Base-by-base conservation (phyloP, 92 coral and sea anemone genomes). In the Porites evermanni region DNA sequence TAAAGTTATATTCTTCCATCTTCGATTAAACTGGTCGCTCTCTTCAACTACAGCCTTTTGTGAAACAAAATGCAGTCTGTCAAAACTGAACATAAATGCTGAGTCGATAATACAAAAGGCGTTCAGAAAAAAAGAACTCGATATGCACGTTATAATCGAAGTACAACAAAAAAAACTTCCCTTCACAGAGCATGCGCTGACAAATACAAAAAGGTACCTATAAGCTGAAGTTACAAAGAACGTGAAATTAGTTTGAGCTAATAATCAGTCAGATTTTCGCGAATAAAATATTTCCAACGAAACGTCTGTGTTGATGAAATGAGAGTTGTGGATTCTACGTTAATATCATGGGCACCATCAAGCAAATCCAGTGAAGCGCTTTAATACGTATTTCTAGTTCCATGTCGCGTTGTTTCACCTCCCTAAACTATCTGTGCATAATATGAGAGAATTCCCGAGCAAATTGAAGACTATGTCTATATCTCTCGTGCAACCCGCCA, bases 31-130 rank as follows among this genome's bases (percentile, higher is more conserved):
- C 80, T 83, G 80, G 52, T 51, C 73, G 79, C 64, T 21, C 87
- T 74, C 80, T 64, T 19, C 74, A 83, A 73, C 89, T 64, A 69
- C 76, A 38, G 75, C 86, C 70, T 51, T 58, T 51, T 80, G 53
- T 19, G 72, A 38, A 82, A 50, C 18, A 26, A 64, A 78, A 61
- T 56, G 70, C 71, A n/a, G 52, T 71, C 53, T 64, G 63, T 82
- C 38, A 59, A 77, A 89, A 85, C 64, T 38, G 66, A 73, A 80
- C 72, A 38, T 61, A 51, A 74, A 26, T 29, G 75, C 53, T 74
- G 53, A 66, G 69, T 75, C 70, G 72, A 64, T 73, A 67, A 16
- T 88, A 80, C 73, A 90, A 86, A 87, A 75, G 67, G 81, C 77
- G 88, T 83, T 67, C 68, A 3, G 78, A 68, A 70, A 73, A 79